Evolutionary conservation across 2,888 invertebrate genomes (phyloP), one percentile per base, ranked within the genome.

Genomic region (Tinea semifulvella): DNA sequence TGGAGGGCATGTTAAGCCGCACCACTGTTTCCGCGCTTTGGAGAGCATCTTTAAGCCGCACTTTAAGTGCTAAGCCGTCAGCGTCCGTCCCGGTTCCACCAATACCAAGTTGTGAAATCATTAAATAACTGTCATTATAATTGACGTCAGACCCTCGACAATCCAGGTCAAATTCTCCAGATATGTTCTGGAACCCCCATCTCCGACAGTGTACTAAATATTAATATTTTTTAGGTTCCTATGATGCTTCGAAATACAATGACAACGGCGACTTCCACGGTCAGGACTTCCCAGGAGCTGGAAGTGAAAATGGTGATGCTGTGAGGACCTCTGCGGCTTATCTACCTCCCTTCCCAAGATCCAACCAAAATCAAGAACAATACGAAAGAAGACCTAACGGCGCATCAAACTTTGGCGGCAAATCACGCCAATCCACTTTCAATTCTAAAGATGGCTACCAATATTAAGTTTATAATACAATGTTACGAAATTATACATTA

Each of bases 151-250:
- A n/a, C n/a, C n/a, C n/a, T n/a, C n/a, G n/a, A n/a, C n/a, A n/a
- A n/a, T n/a, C n/a, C n/a, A n/a, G n/a, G n/a, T n/a, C n/a, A n/a
- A n/a, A n/a, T n/a, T n/a, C n/a, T n/a, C n/a, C n/a, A n/a, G n/a
- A n/a, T n/a, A n/a, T n/a, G n/a, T n/a, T n/a, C n/a, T n/a, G n/a
- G n/a, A n/a, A n/a, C n/a, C n/a, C n/a, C n/a, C n/a, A n/a, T n/a
- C n/a, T n/a, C n/a, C n/a, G n/a, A n/a, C n/a, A n/a, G n/a, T n/a
- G n/a, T n/a, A n/a, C n/a, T n/a, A n/a, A n/a, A n/a, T n/a, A n/a
- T n/a, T n/a, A n/a, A n/a, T n/a, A n/a, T n/a, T n/a, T 43, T 49
- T 2, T 58, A 77, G 79, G 77, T 14, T 66, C 69, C 1, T 79
- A 77, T 62, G 68, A 58, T 45, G 71, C 67, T 49, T 65, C 50